phyloP scores from a whole-genome alignment of 2,888 invertebrate species.

The Protula sp. region DNA sequence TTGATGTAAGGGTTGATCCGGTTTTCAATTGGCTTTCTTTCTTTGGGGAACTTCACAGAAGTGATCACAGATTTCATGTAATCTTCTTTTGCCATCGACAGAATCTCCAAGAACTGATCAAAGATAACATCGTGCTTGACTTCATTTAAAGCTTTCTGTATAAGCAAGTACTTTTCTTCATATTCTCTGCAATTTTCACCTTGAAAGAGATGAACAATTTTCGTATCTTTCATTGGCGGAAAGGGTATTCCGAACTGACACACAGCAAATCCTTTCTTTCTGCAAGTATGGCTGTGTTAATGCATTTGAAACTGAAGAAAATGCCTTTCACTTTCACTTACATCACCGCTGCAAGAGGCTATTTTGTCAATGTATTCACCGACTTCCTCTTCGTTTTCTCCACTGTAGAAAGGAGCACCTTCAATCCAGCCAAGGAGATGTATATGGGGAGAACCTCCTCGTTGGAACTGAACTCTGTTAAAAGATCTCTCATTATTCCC shows the following conservation, averaged over 20 bases:
- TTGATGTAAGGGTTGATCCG: constrained; percentile 33
- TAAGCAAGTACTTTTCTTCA: background rate
- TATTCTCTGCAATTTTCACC: background rate
- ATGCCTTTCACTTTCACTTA: background rate
- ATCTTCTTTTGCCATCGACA: background rate
- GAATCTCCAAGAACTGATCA: background rate
- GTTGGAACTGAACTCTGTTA: constrained; percentile 1
- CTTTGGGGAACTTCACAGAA: constrained; percentile 2
- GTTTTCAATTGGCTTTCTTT: constrained; percentile 22
- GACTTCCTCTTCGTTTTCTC: background rate
- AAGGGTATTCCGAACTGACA: background rate
- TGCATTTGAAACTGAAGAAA: constrained; percentile 1
- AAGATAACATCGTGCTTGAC: background rate
- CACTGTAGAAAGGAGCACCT: background rate
- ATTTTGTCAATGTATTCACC: background rate
- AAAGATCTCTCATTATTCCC: background rate
- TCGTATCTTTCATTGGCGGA: background rate
- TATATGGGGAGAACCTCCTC: constrained; percentile 5
- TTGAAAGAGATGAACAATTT: background rate
- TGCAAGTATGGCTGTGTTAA: background rate
- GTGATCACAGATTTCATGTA: background rate
- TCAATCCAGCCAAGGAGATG: constrained; percentile 1
- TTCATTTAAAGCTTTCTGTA: background rate
- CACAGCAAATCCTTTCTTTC: background rate
- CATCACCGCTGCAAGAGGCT: background rate